These are phyloP conservation scores for Cherax quadricarinatus DNA, from an alignment of 1,140 invertebrate species.

Conservation along the genomic window DNA sequence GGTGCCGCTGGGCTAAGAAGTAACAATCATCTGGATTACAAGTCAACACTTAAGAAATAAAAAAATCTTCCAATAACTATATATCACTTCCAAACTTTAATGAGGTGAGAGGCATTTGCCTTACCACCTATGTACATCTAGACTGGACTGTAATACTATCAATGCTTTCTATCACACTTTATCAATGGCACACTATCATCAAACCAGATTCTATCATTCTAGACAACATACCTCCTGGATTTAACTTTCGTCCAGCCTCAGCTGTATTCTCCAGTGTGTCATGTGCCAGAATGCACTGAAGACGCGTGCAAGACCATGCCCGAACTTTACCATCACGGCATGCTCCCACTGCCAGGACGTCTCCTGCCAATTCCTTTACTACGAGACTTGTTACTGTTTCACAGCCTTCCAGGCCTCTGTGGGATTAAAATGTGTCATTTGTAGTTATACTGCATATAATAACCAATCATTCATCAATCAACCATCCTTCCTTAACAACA, in stretches of 20 bases:
- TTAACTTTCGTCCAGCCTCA: constrained; percentile 55
- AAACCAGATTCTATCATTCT: no score
- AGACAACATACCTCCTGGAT: constrained; percentile 43
- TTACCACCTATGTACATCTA: no score
- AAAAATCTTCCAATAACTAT: no score
- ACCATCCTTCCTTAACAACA: no score
- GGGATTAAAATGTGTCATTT: not conserved
- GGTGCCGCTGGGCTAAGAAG: constrained; percentile 60
- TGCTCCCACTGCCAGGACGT: constrained; percentile 56
- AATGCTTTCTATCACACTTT: no score
- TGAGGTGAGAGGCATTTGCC: no score
- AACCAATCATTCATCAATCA: not conserved
- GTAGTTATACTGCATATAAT: no score
- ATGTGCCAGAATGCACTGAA: constrained; percentile 57
- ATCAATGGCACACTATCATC: no score
- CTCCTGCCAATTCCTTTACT: constrained; percentile 43
- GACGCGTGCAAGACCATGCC: constrained; percentile 58
- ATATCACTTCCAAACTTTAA: no score
- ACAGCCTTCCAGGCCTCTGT: constrained; percentile 45
- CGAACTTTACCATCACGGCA: constrained; percentile 54
- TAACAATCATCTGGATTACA: not conserved
- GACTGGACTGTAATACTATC: no score
- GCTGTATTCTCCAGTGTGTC: constrained; percentile 65
- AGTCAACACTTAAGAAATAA: no score
- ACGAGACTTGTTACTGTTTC: constrained; percentile 59